Conservation (phyloP, 2,113 vertebrate species). For the Corvus hawaiiensis region DNA sequence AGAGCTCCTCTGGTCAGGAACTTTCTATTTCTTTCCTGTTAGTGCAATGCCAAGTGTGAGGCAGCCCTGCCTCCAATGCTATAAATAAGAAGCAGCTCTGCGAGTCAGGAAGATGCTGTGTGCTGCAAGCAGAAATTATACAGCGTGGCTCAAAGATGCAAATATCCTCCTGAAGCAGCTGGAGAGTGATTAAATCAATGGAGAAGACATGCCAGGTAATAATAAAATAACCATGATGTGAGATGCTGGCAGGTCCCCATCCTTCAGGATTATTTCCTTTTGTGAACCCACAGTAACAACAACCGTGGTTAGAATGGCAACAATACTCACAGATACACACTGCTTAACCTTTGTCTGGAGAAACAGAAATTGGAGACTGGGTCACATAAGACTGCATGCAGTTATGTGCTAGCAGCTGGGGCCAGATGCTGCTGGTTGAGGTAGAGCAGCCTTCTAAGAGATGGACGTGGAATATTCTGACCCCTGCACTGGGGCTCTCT, state of each 20-base stretch:
- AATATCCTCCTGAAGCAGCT: conserved; percentile 28
- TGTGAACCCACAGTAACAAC: not conserved
- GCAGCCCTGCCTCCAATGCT: not conserved
- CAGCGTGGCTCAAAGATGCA: not conserved
- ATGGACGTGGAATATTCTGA: not conserved
- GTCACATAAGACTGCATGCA: not conserved
- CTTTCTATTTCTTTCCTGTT: not conserved
- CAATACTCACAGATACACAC: not conserved
- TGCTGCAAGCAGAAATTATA: conserved; percentile 21
- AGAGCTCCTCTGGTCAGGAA: not conserved
- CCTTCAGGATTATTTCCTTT: not conserved
- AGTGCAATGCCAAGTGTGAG: not conserved
- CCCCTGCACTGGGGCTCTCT: not conserved
- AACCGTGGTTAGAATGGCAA: not conserved
- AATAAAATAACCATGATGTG: not conserved
- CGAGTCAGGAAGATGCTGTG: not conserved
- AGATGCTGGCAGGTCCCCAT: not conserved
- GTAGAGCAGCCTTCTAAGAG: not conserved
- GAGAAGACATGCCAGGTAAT: not conserved
- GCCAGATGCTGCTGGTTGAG: not conserved
- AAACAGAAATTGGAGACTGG: not conserved
- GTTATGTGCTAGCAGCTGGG: not conserved
- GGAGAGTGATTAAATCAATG: conserved; percentile 25
- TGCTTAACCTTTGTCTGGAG: not conserved
- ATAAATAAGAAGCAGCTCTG: not conserved